phyloP scores from a whole-genome alignment of 2,797 vertebrate genomes.

The Mus minutoides region DNA sequence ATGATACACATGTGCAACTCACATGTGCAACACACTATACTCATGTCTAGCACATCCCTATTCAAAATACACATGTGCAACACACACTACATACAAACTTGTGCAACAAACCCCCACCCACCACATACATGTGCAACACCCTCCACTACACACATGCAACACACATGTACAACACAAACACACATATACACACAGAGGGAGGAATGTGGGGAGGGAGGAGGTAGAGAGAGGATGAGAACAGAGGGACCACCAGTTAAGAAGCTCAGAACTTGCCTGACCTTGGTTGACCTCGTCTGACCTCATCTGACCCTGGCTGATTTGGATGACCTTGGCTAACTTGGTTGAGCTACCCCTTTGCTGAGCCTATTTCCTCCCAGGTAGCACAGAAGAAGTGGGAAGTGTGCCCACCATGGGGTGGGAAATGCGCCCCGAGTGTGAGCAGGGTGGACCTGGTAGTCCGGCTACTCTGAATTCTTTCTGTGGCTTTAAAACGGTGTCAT shows the following conservation, averaged over 20 bases:
- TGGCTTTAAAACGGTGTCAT: neutral
- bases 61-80: too few species aligned
- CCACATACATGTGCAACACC: too few species aligned
- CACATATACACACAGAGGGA: neutral
- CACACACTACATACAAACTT: too few species aligned
- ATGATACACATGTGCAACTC: too few species aligned
- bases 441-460: neutral
- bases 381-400: too few species aligned
- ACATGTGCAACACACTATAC: too few species aligned
- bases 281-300: neutral
- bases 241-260: neutral
- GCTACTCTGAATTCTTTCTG: neutral
- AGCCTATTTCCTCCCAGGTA: neutral
- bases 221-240: neutral
- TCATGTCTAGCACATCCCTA: too few species aligned
- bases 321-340: neutral
- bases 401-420: neutral
- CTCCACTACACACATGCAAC: neutral
- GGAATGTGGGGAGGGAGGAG: neutral
- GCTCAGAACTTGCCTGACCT: neutral
- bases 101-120: too few species aligned
- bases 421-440: neutral
- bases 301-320: too few species aligned
- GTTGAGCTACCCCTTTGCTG: fast-evolving
- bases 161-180: too few species aligned